Base-by-base conservation (phyloP, 2,888 invertebrate genomes). In the Calameuta pallipes region DNA sequence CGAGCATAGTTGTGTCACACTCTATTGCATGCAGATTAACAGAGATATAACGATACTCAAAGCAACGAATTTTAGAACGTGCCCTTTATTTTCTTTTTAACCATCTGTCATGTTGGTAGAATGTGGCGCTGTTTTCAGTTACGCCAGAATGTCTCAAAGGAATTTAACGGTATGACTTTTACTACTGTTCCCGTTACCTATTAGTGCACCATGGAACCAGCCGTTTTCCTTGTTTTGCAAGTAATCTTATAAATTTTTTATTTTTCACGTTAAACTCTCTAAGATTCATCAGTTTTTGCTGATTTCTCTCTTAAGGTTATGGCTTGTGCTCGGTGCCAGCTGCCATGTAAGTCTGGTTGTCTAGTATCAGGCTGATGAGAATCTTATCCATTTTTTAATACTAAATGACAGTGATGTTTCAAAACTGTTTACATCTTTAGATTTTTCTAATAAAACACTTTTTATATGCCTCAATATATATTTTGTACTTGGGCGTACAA, bases 351-450 rank as follows among this genome's bases (percentile, higher is more conserved):
- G 56, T 56, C 56, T 56, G 56, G 56, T 56, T 56, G 56, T 2
- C 56, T 56, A 9, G 2, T 23, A 6, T 56, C 23, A 9, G 56
- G 56, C 56, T 9, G 23, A 56, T 23, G 9, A 56, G 9, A 56
- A 56, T 2, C 1, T 56, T 56, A 15, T 56, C 9, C 56, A 56
- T 56, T 37, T 75, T 56, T 75, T 3, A 56, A 71, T n/a, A 71
- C n/a, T 76, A n/a, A 68, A 70, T 56, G 56, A 56, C 73, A 56
- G 69, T 13, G 34, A 73, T 73, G 35, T 73, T 56, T 41, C 30
- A 68, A 34, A 76, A 73, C 37, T 76, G 73, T 34, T 56, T 4
- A 76, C 71, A 76, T 76, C 30, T 73, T 73, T 30, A 76, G 76
- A 70, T n/a, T 41, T 23, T 70, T 76, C n/a, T 30, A 73, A 56